Conservation (phyloP, 2,797 vertebrate species). For the Xiphorhynchus erythropygius region DNA sequence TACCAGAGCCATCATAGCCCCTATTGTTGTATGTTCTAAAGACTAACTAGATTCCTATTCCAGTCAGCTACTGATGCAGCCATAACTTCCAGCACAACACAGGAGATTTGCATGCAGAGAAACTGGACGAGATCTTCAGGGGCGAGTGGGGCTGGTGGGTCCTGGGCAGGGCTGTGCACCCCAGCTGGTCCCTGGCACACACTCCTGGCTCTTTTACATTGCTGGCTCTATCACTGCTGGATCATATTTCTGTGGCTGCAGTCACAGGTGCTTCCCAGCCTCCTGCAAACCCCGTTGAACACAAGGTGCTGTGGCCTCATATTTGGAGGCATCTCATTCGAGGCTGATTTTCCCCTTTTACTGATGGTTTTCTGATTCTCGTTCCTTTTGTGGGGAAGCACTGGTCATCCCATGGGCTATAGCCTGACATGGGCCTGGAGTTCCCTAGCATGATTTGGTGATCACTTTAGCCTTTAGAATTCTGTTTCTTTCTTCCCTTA, state of each 20-base stretch:
- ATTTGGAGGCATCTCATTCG: fast-evolving
- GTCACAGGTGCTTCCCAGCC: not conserved
- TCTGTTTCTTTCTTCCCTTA: not conserved
- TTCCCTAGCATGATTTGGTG: not conserved
- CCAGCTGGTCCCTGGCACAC: not conserved
- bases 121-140: not conserved
- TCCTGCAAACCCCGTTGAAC: fast-evolving
- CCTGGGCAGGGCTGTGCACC: not conserved
- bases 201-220: not conserved
- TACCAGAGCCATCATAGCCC: not conserved
- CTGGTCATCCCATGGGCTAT: not conserved
- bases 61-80: not conserved
- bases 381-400: not conserved
- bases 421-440: not conserved
- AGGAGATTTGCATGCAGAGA: not conserved
- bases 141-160: not conserved
- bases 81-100: not conserved
- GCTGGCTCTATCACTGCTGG: not conserved
- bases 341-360: not conserved
- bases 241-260: fast-evolving
- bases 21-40: not conserved
- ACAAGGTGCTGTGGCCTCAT: fast-evolving
- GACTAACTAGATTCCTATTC: not conserved
- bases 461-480: not conserved
- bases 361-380: not conserved